Percentiles rank a stretch among this genome's conserved stretches.
phyloP scores from a whole-genome alignment of 2,113 vertebrate genomes.

The Pomatorhinus ruficollis region DNA sequence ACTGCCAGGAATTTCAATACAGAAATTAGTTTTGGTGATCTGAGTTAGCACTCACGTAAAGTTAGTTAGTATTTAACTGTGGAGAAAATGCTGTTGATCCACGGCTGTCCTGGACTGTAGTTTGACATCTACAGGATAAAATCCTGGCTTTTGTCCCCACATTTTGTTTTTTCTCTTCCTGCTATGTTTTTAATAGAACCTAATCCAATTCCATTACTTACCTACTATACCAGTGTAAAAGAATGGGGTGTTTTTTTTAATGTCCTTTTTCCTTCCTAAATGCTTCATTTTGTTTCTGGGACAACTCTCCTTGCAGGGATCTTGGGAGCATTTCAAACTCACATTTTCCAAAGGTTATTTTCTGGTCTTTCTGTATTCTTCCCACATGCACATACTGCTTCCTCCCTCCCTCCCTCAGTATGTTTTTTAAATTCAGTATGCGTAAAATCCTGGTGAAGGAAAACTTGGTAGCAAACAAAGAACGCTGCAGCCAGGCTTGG shows the following conservation, averaged over 20 bases:
- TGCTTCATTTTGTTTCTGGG: not conserved
- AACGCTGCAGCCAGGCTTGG: not conserved
- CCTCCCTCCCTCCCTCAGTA: not conserved
- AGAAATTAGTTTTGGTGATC: not conserved
- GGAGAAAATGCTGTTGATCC: not conserved
- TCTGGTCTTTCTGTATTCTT: not conserved
- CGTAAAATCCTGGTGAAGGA: not conserved
- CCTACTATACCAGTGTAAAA: not conserved
- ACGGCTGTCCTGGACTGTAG: not conserved
- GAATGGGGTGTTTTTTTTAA: not conserved
- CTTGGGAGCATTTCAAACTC: not conserved
- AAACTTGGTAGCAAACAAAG: not conserved
- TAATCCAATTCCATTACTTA: not conserved
- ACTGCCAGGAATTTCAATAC: not conserved
- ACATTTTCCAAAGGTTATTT: not conserved
- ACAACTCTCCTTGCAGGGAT: not conserved
- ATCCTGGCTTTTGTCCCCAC: not conserved
- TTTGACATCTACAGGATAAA: not conserved
- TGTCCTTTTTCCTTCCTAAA: not conserved
- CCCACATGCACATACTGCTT: not conserved
- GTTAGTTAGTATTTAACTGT: not conserved
- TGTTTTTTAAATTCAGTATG: not conserved
- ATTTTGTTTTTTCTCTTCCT: not conserved
- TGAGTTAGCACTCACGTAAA: not conserved
- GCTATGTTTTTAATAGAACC: not conserved